A percentile compares a stretch with the other conserved stretches of the same genome.
Evolutionary conservation across 2,888 invertebrate species (phyloP).

Genomic region (Pemphredon lugubris): DNA sequence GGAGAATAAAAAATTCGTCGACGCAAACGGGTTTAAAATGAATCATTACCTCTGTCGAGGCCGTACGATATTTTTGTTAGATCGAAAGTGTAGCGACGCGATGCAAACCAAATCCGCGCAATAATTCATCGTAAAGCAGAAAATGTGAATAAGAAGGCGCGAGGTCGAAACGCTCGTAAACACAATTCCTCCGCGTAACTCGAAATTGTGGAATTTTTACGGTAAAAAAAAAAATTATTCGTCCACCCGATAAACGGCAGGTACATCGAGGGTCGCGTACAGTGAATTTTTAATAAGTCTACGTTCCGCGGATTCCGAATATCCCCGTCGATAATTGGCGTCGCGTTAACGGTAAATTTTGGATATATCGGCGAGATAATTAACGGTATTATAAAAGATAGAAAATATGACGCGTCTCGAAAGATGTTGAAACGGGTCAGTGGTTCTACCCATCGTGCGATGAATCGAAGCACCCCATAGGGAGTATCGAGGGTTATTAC

Average conservation of each 20-base stretch:
- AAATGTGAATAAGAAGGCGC: conserved; percentile 30
- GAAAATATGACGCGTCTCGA: conserved; percentile 22
- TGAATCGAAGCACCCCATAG: conserved; percentile 38
- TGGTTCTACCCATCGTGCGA: conserved; percentile 35
- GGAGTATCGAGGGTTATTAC: conserved; percentile 51
- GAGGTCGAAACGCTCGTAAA: conserved; percentile 27
- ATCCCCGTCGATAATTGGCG: background rate
- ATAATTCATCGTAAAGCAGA: conserved; percentile 18
- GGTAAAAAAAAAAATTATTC: conserved; percentile 12
- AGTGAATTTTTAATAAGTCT: too few relatives aligned
- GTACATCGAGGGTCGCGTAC: too few relatives aligned
- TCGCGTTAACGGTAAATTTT: background rate
- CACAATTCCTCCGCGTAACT: conserved; percentile 27
- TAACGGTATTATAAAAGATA: conserved; percentile 39
- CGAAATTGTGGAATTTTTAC: conserved; percentile 34
- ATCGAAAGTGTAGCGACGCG: background rate
- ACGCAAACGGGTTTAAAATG: conserved; percentile 1
- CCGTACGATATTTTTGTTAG: background rate
- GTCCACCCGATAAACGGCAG: background rate
- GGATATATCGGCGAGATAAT: conserved; percentile 14
- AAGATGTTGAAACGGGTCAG: conserved; percentile 38
- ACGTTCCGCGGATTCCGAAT: background rate
- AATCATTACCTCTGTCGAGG: background rate
- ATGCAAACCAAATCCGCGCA: conserved; percentile 3
- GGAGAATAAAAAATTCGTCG: conserved; percentile 25